phyloP scores from a whole-genome alignment of 2,888 invertebrate genomes.

The Allacma fusca region DNA sequence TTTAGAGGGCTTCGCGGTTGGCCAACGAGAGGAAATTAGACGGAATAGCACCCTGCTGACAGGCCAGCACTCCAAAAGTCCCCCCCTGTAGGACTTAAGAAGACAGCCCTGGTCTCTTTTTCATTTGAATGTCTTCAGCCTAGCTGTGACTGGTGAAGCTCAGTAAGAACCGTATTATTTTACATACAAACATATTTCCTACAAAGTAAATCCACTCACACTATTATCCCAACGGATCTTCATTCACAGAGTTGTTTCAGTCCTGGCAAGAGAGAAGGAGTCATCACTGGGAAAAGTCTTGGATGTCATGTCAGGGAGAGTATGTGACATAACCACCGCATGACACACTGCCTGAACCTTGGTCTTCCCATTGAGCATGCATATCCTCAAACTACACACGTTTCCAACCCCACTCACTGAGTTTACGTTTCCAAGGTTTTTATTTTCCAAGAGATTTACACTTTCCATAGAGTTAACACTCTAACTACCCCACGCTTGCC shows the following conservation, averaged over 20 bases:
- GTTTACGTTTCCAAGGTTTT: neutral
- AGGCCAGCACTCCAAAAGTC: constrained; percentile 28
- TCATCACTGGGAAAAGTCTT: neutral
- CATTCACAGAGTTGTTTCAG: neutral
- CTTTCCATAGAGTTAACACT: constrained; percentile 1
- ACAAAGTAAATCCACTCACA: neutral
- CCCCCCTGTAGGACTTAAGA: neutral
- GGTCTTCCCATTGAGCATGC: neutral
- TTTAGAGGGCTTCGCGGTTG: constrained; percentile 50
- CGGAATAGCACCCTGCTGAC: constrained; percentile 54
- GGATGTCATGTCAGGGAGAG: neutral
- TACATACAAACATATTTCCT: neutral
- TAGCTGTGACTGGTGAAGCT: neutral
- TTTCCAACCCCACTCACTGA: neutral
- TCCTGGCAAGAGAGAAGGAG: neutral
- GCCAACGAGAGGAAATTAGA: constrained; percentile 50
- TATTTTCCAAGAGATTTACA: constrained; percentile 2
- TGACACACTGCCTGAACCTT: neutral
- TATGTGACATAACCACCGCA: constrained; percentile 16
- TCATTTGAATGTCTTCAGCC: neutral
- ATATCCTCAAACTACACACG: neutral
- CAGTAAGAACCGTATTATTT: neutral
- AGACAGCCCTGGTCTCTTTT: neutral
- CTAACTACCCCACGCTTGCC: neutral
- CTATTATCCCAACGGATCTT: neutral